phyloP scores from a whole-genome alignment of 2,797 vertebrate species.

The Euthynnus affinis region DNA sequence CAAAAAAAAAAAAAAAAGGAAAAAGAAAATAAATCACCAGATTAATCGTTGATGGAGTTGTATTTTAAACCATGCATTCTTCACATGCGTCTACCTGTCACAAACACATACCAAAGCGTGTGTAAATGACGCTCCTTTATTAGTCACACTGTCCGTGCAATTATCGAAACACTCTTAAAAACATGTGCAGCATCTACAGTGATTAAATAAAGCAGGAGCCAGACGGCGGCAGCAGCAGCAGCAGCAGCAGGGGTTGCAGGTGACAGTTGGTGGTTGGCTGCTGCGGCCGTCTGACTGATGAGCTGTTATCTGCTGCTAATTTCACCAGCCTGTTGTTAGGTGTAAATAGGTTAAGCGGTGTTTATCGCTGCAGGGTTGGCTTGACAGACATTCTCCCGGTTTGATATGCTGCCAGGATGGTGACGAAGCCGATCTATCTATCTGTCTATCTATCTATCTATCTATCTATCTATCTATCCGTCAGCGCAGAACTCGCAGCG shows the following conservation, averaged over 20 bases:
- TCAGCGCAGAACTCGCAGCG: constrained; percentile 31
- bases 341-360: constrained; percentile 65
- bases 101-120: no score
- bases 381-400: constrained; percentile 32
- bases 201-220: no score
- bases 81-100: neutral
- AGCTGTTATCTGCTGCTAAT: constrained; percentile 45
- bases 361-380: constrained; percentile 41
- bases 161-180: neutral
- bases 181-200: neutral
- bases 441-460: constrained; percentile 42
- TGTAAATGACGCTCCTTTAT: neutral
- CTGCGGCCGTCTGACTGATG: constrained; percentile 36
- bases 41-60: neutral
- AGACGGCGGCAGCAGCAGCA: no score
- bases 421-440: constrained; percentile 49
- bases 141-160: neutral
- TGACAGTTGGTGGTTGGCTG: constrained; percentile 4
- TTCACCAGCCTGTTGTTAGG: constrained; percentile 40
- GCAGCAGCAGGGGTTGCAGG: constrained; percentile 1
- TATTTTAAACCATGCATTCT: no score
- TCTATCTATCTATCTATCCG: constrained; percentile 40
- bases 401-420: constrained; percentile 47
- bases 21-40: no score
- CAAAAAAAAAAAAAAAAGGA: no score